phyloP scores from a whole-genome alignment of 1,140 invertebrate genomes.

The Diorhabda sublineata region DNA sequence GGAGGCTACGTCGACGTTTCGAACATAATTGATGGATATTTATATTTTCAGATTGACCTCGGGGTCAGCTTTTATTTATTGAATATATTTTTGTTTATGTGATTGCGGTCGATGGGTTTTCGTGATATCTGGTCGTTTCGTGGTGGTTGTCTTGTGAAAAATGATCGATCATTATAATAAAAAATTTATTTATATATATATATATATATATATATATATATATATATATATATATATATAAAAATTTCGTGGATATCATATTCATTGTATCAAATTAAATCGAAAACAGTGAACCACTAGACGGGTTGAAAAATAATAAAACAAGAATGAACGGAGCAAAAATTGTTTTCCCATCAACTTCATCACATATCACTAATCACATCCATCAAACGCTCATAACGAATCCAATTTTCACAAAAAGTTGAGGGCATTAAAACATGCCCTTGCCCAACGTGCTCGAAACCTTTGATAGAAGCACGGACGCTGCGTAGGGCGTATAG shows the following conservation, averaged over 20 bases:
- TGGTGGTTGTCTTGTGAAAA: background rate
- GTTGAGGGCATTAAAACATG: slow-evolving; percentile 25
- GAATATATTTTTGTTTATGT: slow-evolving; percentile 3
- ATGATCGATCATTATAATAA: background rate
- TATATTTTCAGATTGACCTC: slow-evolving; percentile 25
- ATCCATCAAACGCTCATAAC: slow-evolving; percentile 30
- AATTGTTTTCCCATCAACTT: slow-evolving; percentile 14
- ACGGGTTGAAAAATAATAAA: background rate
- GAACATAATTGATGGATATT: slow-evolving; percentile 30
- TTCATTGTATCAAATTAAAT: too few species aligned
- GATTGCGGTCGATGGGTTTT: background rate
- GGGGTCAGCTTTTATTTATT: background rate
- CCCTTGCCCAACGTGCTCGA: slow-evolving; percentile 15
- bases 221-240: too few species aligned
- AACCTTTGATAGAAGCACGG: slow-evolving; percentile 24
- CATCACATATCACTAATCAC: slow-evolving; percentile 11
- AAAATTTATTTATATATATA: too few species aligned
- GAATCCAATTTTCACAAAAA: slow-evolving; percentile 33
- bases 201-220: too few species aligned
- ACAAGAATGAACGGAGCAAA: background rate
- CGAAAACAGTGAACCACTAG: too few species aligned
- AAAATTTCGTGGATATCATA: too few species aligned
- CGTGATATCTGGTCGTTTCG: background rate
- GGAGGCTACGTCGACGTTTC: slow-evolving; percentile 28
- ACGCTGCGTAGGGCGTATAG: slow-evolving; percentile 22